Percentiles rank a stretch among this genome's conserved stretches.
phyloP scores from a whole-genome alignment of 2,797 vertebrate genomes.

The Schizopygopsis pylzovi region DNA sequence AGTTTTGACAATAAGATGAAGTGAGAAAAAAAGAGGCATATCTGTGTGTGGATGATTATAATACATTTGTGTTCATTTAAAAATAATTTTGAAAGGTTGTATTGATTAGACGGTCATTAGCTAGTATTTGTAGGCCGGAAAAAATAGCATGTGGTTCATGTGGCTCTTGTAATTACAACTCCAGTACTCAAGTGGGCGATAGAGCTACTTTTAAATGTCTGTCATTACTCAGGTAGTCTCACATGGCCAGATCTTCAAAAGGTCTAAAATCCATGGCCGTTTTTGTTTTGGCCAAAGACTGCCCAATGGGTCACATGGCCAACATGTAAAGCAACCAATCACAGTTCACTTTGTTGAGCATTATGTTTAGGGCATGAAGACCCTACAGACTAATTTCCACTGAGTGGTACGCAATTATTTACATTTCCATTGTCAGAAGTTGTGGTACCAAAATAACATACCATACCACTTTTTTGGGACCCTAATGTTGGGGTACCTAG shows the following conservation, averaged over 20 bases:
- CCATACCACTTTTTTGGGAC: too few species aligned
- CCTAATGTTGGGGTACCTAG: too few species aligned
- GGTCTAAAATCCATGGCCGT: not conserved
- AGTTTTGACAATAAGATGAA: not conserved
- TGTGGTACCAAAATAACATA: too few species aligned
- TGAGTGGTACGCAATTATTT: too few species aligned
- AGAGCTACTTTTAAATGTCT: not conserved
- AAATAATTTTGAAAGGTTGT: not conserved
- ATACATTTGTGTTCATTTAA: not conserved
- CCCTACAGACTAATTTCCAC: too few species aligned
- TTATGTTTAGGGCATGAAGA: too few species aligned
- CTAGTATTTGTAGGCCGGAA: not conserved
- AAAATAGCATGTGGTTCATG: not conserved
- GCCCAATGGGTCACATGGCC: not conserved
- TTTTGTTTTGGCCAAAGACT: not conserved
- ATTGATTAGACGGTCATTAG: not conserved
- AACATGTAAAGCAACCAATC: not conserved
- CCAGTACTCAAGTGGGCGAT: not conserved
- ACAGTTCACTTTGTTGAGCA: not conserved
- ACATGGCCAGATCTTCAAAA: not conserved
- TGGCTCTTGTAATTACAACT: not conserved
- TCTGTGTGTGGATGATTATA: slow-evolving; percentile 46
- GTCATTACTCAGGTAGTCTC: not conserved
- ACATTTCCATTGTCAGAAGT: too few species aligned
- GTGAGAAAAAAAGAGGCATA: not conserved